Evolutionary conservation across 2,113 vertebrate species (phyloP), one percentile per base, ranked within the genome.

Genomic region (Sakesphorus luctuosus): DNA sequence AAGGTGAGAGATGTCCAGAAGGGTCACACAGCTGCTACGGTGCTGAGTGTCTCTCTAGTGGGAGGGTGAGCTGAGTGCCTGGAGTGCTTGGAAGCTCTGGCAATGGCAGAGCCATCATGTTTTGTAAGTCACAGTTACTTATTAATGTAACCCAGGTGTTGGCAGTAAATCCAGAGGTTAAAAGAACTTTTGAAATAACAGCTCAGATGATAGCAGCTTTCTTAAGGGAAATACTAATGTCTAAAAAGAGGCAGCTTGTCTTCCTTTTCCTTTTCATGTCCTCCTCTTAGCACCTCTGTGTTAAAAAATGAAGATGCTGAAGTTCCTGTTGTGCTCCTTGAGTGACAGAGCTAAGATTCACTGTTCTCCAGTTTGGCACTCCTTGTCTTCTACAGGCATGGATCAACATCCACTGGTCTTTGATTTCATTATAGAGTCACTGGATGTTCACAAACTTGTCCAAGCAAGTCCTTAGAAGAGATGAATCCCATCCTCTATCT

Each of bases 41-140:
- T 19, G 33, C 71, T 33, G 58, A 69, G 46, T 44, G 28, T 44
- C 59, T 35, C 50, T n/a, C 29, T 7, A 36, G 65, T 16, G 16
- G 29, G 52, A 85, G 29, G 33, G 35, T 67, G 56, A 87, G 69
- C 31, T 12, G 71, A 74, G 11, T 29, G 18, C 84, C 47, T 18
- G 3, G 9, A n/a, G 36, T 33, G 5, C n/a, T 16, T 83, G 72
- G 50, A 61, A 87, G 72, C 38, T 52, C 56, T 82, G 67, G 36
- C 20, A 6, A 2, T 23, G 46, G 25, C 46, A 36, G 43, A 63
- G 19, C 63, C 43, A 25, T 29, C 16, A 5, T 0, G 0, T 44
- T 59, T 87, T 65, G 19, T 44, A 78, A 82, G 35, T 63, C 38
- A 21, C 23, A 49, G 35, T 35, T 65, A 28, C 55, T 89, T 44